These are phyloP conservation scores for Lepidocyrtoides sp. DNA, from an alignment of 2,888 invertebrate species.

Conservation along the genomic window DNA sequence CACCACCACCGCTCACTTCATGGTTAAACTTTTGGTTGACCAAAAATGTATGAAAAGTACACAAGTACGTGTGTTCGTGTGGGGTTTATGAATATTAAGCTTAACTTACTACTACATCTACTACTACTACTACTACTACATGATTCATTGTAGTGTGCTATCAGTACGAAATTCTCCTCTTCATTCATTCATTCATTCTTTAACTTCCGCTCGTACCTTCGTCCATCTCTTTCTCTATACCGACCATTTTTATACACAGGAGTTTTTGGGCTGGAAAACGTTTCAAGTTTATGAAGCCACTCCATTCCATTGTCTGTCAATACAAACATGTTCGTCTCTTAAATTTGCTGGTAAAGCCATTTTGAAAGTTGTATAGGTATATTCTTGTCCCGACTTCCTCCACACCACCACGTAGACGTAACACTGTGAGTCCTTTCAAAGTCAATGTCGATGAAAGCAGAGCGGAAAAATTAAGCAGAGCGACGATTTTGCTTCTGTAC, in stretches of 20 bases:
- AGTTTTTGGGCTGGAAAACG: not conserved
- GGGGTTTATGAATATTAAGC: slow-evolving; percentile 43
- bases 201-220: slow-evolving; percentile 38
- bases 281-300: not conserved
- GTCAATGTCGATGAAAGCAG: slow-evolving; percentile 50
- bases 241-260: not conserved
- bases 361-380: not conserved
- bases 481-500: slow-evolving; percentile 9
- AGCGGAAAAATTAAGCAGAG: not conserved
- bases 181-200: slow-evolving; percentile 65
- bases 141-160: not conserved
- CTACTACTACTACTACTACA: not conserved
- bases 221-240: slow-evolving; percentile 15
- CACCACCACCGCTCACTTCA: slow-evolving; percentile 29
- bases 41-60: slow-evolving; percentile 53
- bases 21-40: slow-evolving; percentile 51
- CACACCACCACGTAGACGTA: not conserved
- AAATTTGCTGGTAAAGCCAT: slow-evolving; percentile 4
- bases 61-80: slow-evolving; percentile 25
- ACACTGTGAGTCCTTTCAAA: slow-evolving; percentile 35
- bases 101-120: not conserved
- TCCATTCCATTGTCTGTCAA: not conserved
- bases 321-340: not conserved
- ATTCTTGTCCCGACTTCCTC: not conserved
- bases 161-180: slow-evolving; percentile 28